These are phyloP conservation scores for Lucinisca nassula DNA, from an alignment of 2,888 invertebrate species.

Conservation along the genomic window DNA sequence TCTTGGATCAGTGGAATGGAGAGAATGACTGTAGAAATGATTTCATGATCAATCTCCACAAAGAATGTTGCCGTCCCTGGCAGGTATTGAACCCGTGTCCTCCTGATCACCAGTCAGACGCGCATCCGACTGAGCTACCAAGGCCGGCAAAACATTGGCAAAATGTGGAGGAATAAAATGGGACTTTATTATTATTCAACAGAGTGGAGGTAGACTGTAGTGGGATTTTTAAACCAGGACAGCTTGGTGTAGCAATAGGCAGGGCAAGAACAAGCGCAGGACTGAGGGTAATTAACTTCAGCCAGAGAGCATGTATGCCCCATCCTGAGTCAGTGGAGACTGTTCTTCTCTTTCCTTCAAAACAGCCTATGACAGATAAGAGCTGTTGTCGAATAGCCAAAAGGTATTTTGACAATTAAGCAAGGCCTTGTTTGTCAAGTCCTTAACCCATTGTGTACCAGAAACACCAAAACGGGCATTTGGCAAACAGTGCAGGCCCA, in stretches of 20 bases:
- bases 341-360: not conserved
- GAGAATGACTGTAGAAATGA: too few species aligned
- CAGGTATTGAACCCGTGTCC: too few species aligned
- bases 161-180: too few species aligned
- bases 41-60: too few species aligned
- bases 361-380: constrained; percentile 3
- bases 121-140: too few species aligned
- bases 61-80: too few species aligned
- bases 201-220: constrained; percentile 47
- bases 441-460: too few species aligned
- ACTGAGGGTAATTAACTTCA: constrained; percentile 27
- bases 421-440: not conserved
- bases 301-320: constrained; percentile 5
- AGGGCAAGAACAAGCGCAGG: constrained; percentile 16
- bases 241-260: constrained; percentile 43
- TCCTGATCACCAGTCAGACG: too few species aligned
- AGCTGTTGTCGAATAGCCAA: constrained; percentile 11
- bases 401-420: constrained; percentile 3
- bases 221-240: constrained; percentile 37
- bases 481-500: too few species aligned
- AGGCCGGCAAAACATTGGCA: too few species aligned
- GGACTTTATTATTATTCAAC: not conserved
- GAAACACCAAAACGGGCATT: too few species aligned
- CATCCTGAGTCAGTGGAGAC: constrained; percentile 13
- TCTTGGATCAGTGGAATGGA: too few species aligned